Evolutionary conservation across 92 coral and sea anemone genomes (phyloP).

Genomic region (Zoanthus sansibaricus): DNA sequence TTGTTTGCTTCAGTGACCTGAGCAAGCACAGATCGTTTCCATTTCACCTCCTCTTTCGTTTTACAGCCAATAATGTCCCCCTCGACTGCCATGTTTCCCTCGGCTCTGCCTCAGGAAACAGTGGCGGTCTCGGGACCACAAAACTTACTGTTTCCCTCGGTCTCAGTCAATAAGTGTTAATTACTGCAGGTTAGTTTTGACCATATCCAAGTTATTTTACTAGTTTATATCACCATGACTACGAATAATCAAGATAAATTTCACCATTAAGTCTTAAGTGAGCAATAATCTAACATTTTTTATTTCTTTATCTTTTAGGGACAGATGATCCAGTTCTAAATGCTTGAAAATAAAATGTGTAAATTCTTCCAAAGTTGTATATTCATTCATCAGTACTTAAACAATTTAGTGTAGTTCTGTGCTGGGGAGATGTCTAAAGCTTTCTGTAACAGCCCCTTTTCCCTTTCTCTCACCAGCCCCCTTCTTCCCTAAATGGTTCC

Average conservation of each 20-base stretch:
- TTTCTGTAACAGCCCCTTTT: not conserved
- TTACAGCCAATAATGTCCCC: conserved; percentile 13
- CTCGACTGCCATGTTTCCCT: too few relatives aligned
- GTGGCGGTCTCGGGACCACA: too few relatives aligned
- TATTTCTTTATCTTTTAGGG: conserved; percentile 27
- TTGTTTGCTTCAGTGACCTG: conserved; percentile 60
- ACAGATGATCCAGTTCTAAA: conserved; percentile 51
- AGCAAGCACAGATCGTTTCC: conserved; percentile 42
- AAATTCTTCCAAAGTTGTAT: not conserved
- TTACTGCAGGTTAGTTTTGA: too few relatives aligned
- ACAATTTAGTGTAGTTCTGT: not conserved
- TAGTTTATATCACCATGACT: too few relatives aligned
- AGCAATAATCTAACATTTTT: not conserved
- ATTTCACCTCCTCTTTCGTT: conserved; percentile 22
- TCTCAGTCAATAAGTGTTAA: too few relatives aligned
- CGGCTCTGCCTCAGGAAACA: too few relatives aligned
- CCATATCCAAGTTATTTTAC: too few relatives aligned
- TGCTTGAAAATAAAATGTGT: conserved; percentile 37
- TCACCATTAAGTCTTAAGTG: not conserved
- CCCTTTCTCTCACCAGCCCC: not conserved
- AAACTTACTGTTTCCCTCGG: too few relatives aligned
- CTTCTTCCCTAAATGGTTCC: not conserved
- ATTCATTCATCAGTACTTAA: not conserved
- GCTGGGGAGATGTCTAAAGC: not conserved
- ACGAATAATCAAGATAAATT: too few relatives aligned